phyloP scores from a whole-genome alignment of 2,888 invertebrate genomes.

The Acholoe squamosa region DNA sequence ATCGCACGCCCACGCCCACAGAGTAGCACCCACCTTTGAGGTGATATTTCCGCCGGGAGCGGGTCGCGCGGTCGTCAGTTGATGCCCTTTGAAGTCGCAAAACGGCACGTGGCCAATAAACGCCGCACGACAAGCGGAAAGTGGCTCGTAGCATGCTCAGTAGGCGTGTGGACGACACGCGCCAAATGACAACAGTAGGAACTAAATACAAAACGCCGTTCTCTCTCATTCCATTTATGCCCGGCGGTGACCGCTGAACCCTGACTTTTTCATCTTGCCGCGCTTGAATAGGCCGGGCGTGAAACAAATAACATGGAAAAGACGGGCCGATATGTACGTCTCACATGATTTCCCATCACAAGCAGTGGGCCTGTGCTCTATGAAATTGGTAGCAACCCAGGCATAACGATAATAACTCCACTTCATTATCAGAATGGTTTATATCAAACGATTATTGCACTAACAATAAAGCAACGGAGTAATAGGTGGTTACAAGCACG shows the following conservation, averaged over 20 bases:
- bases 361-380: background rate
- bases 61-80: background rate
- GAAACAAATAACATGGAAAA: slow-evolving; percentile 46
- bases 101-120: slow-evolving; percentile 53
- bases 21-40: slow-evolving; percentile 38
- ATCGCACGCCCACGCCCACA: background rate
- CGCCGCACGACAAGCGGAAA: slow-evolving; percentile 58
- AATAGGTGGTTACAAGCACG: no score
- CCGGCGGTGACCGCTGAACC: slow-evolving; percentile 31
- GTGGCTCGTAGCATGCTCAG: slow-evolving; percentile 38
- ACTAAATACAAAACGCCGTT: slow-evolving; percentile 21
- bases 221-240: slow-evolving; percentile 16
- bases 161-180: slow-evolving; percentile 36
- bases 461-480: background rate
- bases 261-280: slow-evolving; percentile 48
- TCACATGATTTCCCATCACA: slow-evolving; percentile 33
- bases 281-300: background rate
- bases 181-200: slow-evolving; percentile 5
- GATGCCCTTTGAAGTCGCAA: slow-evolving; percentile 43
- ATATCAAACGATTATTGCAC: slow-evolving; percentile 28
- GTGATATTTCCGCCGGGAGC: slow-evolving; percentile 17
- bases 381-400: background rate
- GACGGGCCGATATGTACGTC: background rate
- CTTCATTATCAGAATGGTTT: background rate
- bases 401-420: slow-evolving; percentile 10